A percentile compares a stretch with the other conserved stretches of the same genome.
These are phyloP conservation scores for Drosophila crucigera DNA, from an alignment of 2,888 invertebrate species.

Conservation along the genomic window DNA sequence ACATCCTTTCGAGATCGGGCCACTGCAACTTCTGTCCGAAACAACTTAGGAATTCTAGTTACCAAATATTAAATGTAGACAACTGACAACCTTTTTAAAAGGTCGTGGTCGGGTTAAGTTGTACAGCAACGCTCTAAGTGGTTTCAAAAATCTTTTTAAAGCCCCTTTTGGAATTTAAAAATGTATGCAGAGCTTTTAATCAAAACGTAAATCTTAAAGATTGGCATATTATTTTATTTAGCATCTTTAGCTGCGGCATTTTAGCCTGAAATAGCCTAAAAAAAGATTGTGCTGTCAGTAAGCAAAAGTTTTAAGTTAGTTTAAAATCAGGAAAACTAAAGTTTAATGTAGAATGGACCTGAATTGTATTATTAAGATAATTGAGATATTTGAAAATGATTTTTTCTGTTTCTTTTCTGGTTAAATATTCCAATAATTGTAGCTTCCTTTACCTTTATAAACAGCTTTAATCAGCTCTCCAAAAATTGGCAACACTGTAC, in stretches of 20 bases:
- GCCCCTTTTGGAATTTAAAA: too few species aligned
- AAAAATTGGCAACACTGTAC: background rate
- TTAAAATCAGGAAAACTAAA: background rate
- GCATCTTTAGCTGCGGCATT: background rate
- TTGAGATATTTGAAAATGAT: background rate
- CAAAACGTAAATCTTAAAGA: background rate
- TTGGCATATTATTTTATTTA: background rate
- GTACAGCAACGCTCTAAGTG: background rate
- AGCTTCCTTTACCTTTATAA: background rate
- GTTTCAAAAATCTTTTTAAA: background rate
- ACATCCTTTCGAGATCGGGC: background rate
- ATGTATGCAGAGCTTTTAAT: background rate
- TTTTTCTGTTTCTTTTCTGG: rapidly evolving
- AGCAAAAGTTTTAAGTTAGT: background rate
- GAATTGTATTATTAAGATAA: background rate
- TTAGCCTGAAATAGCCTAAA: background rate
- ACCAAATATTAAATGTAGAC: background rate
- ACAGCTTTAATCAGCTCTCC: background rate
- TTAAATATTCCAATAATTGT: background rate
- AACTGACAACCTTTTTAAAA: background rate
- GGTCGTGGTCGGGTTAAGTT: too few species aligned
- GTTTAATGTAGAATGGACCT: background rate
- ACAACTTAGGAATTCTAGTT: background rate
- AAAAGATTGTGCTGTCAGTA: too few species aligned
- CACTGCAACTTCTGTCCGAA: too few species aligned